Percentiles rank a stretch among this genome's conserved stretches.
Conservation (phyloP, 2,888 invertebrate genomes). For the Calameuta filiformis region DNA sequence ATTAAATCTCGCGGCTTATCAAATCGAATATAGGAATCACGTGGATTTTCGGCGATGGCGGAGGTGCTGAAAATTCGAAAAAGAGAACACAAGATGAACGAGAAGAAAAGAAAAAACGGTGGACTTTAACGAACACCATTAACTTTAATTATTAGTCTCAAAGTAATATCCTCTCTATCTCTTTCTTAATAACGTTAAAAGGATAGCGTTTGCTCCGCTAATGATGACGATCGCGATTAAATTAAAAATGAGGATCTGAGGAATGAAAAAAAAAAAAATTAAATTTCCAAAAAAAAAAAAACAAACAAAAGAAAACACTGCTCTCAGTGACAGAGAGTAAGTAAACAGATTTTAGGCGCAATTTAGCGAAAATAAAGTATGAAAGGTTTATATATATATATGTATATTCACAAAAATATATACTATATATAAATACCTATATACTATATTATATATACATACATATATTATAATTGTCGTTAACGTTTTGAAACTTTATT, state of each 20-base stretch:
- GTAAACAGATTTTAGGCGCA: constrained; percentile 17
- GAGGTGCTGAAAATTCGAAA: neutral
- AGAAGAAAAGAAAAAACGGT: neutral
- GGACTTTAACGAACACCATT: neutral
- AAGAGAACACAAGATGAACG: neutral
- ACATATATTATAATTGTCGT: constrained; percentile 50
- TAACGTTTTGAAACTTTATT: constrained; percentile 62
- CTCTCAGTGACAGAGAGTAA: neutral
- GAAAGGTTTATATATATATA: constrained; percentile 11
- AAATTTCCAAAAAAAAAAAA: constrained; percentile 14
- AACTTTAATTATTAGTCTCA: neutral
- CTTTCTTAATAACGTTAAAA: neutral
- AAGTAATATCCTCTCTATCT: neutral
- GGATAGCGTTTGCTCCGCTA: neutral
- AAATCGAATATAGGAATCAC: no score
- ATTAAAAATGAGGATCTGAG: constrained; percentile 19
- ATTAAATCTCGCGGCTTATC: neutral
- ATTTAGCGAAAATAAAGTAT: constrained; percentile 19
- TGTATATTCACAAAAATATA: neutral
- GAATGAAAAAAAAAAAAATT: constrained; percentile 20
- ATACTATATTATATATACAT: constrained; percentile 42
- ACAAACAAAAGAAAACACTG: neutral
- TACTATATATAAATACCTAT: constrained; percentile 15
- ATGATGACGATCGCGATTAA: neutral
- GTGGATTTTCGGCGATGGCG: neutral